Evolutionary conservation across 2,888 invertebrate genomes (phyloP), one percentile per base, ranked within the genome.

Genomic region (Drosophila kambysellisi): DNA sequence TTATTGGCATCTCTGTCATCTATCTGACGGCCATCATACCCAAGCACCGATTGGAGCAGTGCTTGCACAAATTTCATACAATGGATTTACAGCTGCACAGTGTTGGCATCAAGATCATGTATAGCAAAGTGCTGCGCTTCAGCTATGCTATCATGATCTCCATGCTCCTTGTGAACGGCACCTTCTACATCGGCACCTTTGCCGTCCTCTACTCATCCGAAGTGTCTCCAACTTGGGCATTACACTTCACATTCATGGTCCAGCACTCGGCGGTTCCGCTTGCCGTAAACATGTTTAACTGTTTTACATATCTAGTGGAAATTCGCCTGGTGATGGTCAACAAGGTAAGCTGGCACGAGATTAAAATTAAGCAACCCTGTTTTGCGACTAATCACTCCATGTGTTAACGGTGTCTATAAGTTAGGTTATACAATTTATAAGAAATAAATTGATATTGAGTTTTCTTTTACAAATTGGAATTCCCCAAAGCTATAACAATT

Each of bases 41-140:
- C 3, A 92, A 91, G 32, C 80, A 91, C 59, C 91, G 89, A 0
- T 66, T 93, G 17, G 87, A 91, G 57, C 82, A 83, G n/a, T 88
- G 91, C 35, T 78, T 93, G 12, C 65, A 81, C 46, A 87, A 77
- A n/a, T 74, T 92, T 25, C 83, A 89, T 20, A 70, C 79, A 57
- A 91, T 92, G 81, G 93, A 93, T 57, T 51, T 79, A 7, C 84
- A 85, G 29, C 73, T 93, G 41, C 83, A 87, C 4, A 83, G 80
- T 20, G 80, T 92, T 20, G 93, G 93, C 54, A 78, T 92, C 3
- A 91, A 92, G 64, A 92, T 93, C 5, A 87, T 92, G 89, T 93
- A 93, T 52, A 92, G 87, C 70, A 91, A 90, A 74, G 82, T 92
- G 30, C 69, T 93, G 29, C 88, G 92, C 1, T 92, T 84, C 35